Conservation (phyloP, 2,113 vertebrate species). For the Micromys minutus region DNA sequence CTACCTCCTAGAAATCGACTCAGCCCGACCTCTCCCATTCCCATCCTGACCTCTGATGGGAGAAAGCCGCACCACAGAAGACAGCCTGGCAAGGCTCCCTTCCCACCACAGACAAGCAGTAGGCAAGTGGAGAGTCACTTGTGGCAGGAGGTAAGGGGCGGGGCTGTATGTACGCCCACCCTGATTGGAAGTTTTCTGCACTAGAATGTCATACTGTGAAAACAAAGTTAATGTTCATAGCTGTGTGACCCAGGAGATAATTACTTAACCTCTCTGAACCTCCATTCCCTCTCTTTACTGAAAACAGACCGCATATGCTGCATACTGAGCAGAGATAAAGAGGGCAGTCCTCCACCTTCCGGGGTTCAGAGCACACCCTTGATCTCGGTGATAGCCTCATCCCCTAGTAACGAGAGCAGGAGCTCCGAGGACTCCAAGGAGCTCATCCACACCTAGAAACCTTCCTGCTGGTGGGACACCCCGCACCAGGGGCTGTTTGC, state of each 20-base stretch:
- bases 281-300: background rate
- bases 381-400: background rate
- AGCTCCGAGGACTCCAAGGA: background rate
- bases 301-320: background rate
- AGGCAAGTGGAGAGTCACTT: background rate
- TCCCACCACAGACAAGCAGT: background rate
- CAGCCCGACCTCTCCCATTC: background rate
- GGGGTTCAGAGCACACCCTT: background rate
- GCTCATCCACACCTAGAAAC: background rate
- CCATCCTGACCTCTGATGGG: no score
- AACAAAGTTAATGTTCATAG: background rate
- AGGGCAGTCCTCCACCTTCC: background rate
- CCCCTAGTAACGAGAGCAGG: background rate
- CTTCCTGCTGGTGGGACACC: background rate
- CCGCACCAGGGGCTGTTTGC: background rate
- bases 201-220: background rate
- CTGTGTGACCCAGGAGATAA: background rate
- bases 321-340: background rate
- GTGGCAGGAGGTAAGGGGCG: rapidly evolving
- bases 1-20: background rate
- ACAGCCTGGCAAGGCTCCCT: background rate
- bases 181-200: background rate
- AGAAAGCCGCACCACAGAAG: background rate
- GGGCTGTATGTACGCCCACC: rapidly evolving
- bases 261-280: slow-evolving; percentile 15